A percentile compares a stretch with the other conserved stretches of the same genome.
Conservation (phyloP, 1,140 invertebrate genomes). For the Drosophila nebulosa region DNA sequence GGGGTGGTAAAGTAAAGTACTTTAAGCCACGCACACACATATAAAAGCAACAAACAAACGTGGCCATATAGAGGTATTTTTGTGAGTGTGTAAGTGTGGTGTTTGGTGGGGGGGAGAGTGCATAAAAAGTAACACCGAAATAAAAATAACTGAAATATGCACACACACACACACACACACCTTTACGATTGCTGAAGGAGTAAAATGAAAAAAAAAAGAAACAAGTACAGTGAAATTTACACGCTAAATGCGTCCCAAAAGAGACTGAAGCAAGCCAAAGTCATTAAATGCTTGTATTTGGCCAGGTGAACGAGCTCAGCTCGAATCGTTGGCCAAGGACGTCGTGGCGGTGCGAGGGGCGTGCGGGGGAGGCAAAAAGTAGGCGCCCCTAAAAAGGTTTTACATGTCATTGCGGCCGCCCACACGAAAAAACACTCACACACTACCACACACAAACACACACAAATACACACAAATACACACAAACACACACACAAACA, state of each 20-base stretch:
- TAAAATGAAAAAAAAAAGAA: slow-evolving; percentile 53
- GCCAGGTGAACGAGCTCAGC: slow-evolving; percentile 29
- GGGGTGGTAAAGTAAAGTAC: slow-evolving; percentile 16
- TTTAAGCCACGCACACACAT: slow-evolving; percentile 25
- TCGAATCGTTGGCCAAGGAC: not conserved
- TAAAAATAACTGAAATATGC: slow-evolving; percentile 76
- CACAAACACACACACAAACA: slow-evolving; percentile 16
- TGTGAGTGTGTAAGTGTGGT: slow-evolving; percentile 5
- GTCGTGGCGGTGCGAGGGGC: not conserved
- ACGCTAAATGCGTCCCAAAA: slow-evolving; percentile 74
- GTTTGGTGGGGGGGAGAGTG: slow-evolving; percentile 1
- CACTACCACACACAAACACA: slow-evolving; percentile 16
- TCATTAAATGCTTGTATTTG: slow-evolving; percentile 71
- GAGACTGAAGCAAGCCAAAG: slow-evolving; percentile 67
- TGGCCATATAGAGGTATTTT: slow-evolving; percentile 23
- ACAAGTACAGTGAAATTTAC: slow-evolving; percentile 61
- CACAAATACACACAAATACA: slow-evolving; percentile 63
- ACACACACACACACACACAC: slow-evolving; percentile 36
- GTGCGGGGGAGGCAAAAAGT: slow-evolving; percentile 4
- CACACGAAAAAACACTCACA: slow-evolving; percentile 20
- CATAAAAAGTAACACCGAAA: slow-evolving; percentile 68
- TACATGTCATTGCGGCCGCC: slow-evolving; percentile 67
- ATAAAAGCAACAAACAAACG: slow-evolving; percentile 55
- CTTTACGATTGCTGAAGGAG: slow-evolving; percentile 69
- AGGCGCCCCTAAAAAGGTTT: slow-evolving; percentile 68